Conservation (phyloP, 2,888 invertebrate genomes). For the Aphidius colemani region DNA sequence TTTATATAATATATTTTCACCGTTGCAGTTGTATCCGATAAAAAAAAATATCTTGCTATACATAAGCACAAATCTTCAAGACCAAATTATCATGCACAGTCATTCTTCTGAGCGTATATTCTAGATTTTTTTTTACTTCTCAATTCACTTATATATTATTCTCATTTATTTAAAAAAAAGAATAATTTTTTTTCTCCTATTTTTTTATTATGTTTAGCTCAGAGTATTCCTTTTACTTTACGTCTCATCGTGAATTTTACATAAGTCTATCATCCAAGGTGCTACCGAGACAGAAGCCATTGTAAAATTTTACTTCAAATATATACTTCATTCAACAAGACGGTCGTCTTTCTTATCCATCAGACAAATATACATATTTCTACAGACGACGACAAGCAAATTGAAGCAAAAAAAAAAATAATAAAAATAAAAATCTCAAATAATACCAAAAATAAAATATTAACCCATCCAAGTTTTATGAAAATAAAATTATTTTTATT, state of each 20-base stretch:
- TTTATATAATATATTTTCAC: conserved; percentile 27
- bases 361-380: neutral
- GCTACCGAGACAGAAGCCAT: conserved; percentile 25
- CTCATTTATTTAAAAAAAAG: conserved; percentile 2
- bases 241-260: conserved; percentile 27
- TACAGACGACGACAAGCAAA: neutral
- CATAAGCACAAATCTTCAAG: conserved; percentile 32
- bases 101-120: conserved; percentile 25
- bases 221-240: neutral
- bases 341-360: conserved; percentile 15
- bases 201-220: conserved; percentile 4
- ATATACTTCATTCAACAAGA: conserved; percentile 22
- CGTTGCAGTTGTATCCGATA: conserved; percentile 28
- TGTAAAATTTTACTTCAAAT: conserved; percentile 18
- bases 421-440: conserved; percentile 4
- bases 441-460: neutral
- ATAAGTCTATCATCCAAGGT: conserved; percentile 30
- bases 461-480: too few species aligned
- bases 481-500: too few species aligned
- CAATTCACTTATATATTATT: conserved; percentile 29
- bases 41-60: conserved; percentile 22
- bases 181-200: neutral
- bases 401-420: conserved; percentile 18
- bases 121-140: conserved; percentile 17
- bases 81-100: conserved; percentile 33